Evolutionary conservation across 2,888 invertebrate species (phyloP).

Genomic region (Andrena praecox): DNA sequence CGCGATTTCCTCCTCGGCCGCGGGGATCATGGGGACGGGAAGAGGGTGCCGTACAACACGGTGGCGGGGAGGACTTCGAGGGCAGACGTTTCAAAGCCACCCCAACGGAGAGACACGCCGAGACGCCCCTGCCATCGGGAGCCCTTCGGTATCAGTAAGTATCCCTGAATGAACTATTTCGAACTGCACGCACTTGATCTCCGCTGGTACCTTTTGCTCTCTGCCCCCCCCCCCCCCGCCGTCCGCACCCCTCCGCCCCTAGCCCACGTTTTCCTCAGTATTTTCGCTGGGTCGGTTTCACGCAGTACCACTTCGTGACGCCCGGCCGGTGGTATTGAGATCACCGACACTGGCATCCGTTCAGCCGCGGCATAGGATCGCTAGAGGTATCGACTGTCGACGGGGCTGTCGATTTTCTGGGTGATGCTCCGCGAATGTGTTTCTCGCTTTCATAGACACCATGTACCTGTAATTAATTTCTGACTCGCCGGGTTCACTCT

Average conservation of each 20-base stretch:
- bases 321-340: background rate
- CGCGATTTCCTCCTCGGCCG: slow-evolving; percentile 39
- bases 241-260: no score
- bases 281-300: background rate
- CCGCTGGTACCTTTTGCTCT: background rate
- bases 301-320: background rate
- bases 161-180: slow-evolving; percentile 61
- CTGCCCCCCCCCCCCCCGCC: background rate
- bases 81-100: slow-evolving; percentile 84
- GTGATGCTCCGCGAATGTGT: background rate
- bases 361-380: background rate
- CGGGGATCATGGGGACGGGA: slow-evolving; percentile 60
- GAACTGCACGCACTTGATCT: slow-evolving; percentile 15
- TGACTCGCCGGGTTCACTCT: background rate
- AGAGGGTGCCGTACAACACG: slow-evolving; percentile 69
- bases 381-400: background rate
- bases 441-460: background rate
- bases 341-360: background rate
- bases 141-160: slow-evolving; percentile 84
- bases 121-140: slow-evolving; percentile 84
- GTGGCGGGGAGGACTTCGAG: slow-evolving; percentile 84
- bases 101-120: slow-evolving; percentile 84
- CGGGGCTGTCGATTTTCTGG: background rate
- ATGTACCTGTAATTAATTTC: background rate
- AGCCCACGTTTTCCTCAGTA: background rate